Conservation (phyloP, 2,888 invertebrate species). For the Patella ulyssiponensis region DNA sequence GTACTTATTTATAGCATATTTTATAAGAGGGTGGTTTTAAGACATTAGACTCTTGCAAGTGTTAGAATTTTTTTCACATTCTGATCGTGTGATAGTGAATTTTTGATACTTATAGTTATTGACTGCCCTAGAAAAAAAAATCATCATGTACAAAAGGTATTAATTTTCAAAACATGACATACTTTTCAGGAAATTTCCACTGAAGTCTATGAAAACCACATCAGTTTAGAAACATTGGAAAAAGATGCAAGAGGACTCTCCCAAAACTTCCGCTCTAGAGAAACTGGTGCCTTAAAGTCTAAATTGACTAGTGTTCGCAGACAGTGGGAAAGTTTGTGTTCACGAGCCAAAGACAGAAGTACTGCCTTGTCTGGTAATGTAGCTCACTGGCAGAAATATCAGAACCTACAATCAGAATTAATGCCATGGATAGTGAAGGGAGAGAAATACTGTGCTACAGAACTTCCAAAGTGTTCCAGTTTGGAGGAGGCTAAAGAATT, state of each 20-base stretch:
- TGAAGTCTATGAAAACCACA: slow-evolving; percentile 83
- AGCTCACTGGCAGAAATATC: slow-evolving; percentile 88
- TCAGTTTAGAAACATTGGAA: slow-evolving; percentile 81
- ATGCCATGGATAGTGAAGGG: slow-evolving; percentile 92
- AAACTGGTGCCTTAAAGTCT: slow-evolving; percentile 82
- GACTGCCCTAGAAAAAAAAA: background rate
- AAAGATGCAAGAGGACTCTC: slow-evolving; percentile 83
- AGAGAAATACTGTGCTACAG: slow-evolving; percentile 83
- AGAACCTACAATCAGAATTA: slow-evolving; percentile 82
- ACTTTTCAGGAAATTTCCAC: slow-evolving; percentile 78
- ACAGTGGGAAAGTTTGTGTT: slow-evolving; percentile 83
- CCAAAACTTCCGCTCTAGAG: slow-evolving; percentile 73
- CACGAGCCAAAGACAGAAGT: slow-evolving; percentile 83
- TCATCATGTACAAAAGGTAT: background rate
- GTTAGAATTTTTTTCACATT: background rate
- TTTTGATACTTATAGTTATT: background rate
- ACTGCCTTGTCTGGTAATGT: slow-evolving; percentile 84
- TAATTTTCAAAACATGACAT: background rate
- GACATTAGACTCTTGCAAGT: background rate
- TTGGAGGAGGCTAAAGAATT: slow-evolving; percentile 81
- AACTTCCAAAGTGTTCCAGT: slow-evolving; percentile 82
- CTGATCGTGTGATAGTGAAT: background rate
- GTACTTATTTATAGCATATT: background rate
- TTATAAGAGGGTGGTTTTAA: background rate
- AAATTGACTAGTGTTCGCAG: slow-evolving; percentile 84